Conservation (phyloP, 2,113 vertebrate species). For the Nettapus auritus region DNA sequence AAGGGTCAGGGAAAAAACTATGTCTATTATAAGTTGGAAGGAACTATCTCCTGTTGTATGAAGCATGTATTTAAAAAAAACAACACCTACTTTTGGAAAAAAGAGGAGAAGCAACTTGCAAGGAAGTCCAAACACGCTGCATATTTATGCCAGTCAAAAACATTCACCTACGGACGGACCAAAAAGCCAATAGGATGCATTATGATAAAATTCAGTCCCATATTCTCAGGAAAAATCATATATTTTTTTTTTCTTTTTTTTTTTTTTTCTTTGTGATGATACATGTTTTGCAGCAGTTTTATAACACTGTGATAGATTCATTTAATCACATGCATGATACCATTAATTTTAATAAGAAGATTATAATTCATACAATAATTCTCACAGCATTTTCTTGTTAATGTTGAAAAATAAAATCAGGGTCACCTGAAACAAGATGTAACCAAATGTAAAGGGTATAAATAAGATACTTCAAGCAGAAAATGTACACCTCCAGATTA, state of each 20-base stretch:
- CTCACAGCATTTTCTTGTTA: background rate
- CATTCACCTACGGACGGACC: background rate
- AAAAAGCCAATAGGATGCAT: background rate
- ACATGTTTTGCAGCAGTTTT: background rate
- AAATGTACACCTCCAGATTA: background rate
- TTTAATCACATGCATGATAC: background rate
- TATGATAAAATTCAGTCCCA: background rate
- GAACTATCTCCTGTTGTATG: background rate
- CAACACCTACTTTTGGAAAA: background rate
- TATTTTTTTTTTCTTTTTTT: background rate
- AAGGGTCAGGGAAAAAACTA: constrained; percentile 4
- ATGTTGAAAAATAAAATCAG: background rate
- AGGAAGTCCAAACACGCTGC: fast-evolving
- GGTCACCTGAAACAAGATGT: background rate
- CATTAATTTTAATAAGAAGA: background rate
- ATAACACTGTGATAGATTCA: background rate
- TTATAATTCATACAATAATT: background rate
- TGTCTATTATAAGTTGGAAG: background rate
- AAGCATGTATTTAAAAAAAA: background rate
- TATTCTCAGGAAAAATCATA: background rate
- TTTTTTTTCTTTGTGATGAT: background rate
- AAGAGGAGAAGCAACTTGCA: background rate
- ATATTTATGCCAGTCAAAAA: background rate
- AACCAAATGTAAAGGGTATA: background rate
- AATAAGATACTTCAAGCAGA: background rate